Conservation (phyloP, 2,888 invertebrate genomes). For the Drosophila robusta region DNA sequence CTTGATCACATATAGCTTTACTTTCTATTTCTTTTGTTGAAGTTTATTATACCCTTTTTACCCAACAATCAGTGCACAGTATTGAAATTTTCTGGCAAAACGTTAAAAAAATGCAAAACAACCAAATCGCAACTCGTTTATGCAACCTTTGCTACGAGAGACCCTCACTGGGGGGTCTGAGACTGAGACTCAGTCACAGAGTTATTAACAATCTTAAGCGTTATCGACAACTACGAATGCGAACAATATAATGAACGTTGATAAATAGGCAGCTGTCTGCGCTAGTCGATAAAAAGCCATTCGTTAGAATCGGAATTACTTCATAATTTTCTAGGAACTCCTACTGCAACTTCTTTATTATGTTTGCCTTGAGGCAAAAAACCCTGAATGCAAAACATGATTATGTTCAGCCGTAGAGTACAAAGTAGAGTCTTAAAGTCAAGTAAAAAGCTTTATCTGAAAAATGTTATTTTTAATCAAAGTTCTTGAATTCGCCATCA, state of each 20-base stretch:
- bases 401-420: no score
- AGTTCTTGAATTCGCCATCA: no score
- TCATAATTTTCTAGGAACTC: not conserved
- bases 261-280: slow-evolving; percentile 16
- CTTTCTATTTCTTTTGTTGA: no score
- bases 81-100: slow-evolving; percentile 1
- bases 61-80: no score
- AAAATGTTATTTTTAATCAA: no score
- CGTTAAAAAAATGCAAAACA: slow-evolving; percentile 26
- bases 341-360: slow-evolving; percentile 2
- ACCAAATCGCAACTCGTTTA: slow-evolving; percentile 26
- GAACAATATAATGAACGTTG: slow-evolving; percentile 16
- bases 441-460: no score
- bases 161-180: slow-evolving; percentile 37
- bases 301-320: slow-evolving; percentile 4
- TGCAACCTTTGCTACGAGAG: slow-evolving; percentile 32
- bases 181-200: slow-evolving; percentile 26
- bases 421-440: no score
- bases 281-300: slow-evolving; percentile 13
- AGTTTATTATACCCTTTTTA: no score
- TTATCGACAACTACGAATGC: slow-evolving; percentile 20
- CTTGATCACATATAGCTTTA: no score
- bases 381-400: no score
- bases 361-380: not conserved
- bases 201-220: not conserved